phyloP scores from a whole-genome alignment of 2,113 vertebrate species.

The Seriola dumerili region DNA sequence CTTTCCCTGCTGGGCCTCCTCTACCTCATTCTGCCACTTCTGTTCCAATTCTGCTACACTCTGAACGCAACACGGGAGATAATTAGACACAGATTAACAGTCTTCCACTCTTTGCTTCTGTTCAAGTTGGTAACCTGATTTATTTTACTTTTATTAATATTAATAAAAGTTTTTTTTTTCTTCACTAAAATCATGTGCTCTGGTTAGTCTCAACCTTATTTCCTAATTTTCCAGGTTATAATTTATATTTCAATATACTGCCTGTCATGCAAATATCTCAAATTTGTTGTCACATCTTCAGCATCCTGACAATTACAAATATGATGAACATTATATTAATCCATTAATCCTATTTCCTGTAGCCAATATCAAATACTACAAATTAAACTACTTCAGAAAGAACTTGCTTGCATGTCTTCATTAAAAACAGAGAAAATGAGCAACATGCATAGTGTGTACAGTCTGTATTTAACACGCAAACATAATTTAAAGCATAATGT shows the following conservation, averaged over 20 bases:
- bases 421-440: conserved; percentile 3
- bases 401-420: neutral
- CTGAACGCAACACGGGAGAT: conserved; percentile 77
- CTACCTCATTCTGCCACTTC: conserved; percentile 97
- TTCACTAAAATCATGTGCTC: neutral
- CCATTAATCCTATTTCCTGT: neutral
- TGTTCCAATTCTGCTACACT: conserved; percentile 98
- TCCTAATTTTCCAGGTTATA: neutral
- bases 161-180: neutral
- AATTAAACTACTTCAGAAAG: no score
- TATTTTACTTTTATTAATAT: neutral
- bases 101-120: neutral
- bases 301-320: neutral
- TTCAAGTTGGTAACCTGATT: neutral
- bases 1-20: conserved; percentile 94
- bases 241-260: neutral
- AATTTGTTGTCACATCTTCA: neutral
- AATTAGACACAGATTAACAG: conserved; percentile 14
- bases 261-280: neutral
- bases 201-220: conserved; percentile 7
- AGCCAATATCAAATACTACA: neutral
- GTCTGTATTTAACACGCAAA: neutral
- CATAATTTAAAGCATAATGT: neutral
- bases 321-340: no score
- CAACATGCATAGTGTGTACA: neutral